Base-by-base conservation (phyloP, 1,140 invertebrate genomes). In the Vanessa atalanta region DNA sequence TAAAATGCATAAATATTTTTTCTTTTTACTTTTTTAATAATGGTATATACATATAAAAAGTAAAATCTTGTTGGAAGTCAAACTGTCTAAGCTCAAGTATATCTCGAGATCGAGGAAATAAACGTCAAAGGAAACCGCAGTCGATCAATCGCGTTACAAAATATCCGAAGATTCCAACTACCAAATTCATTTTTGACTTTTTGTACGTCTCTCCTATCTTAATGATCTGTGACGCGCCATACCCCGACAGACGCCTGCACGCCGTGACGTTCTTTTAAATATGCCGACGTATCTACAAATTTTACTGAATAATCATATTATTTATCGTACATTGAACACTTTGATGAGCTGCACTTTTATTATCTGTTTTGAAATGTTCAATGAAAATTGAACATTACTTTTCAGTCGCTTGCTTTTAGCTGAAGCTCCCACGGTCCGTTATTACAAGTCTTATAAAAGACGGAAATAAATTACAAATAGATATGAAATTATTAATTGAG, bases 241-340 rank as follows among this genome's bases (percentile, higher is more conserved):
- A 48, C 65, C 70, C 72, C 68, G 60, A 71, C 65, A 60, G 69
- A 72, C 69, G 65, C 68, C 48, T 70, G 48, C 65, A 7, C 51
- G n/a, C 14, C 63, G 70, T 87, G 79, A 83, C 84, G 83, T 78
- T 75, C 76, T 84, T 81, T 81, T 68, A 68, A 80, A 84, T 78
- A 77, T 77, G 78, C 76, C 67, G 74, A 70, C 61, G 55, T 70
- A 65, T 51, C 5, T 16, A 43, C 47, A 47, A 65, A 50, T 61
- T 71, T 72, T 60, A 76, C 70, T 82, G 76, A 51, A 72, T 57
- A 63, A 47, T 61, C 65, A 69, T 47, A 23, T 57, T 72, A 72
- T 70, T 72, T 72, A 47, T 63, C 53, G 47, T 75, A 69, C 77
- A 75, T 72, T 26, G 73, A 70, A 47, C 43, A 23, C 15, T 70